Base-by-base conservation (phyloP, 2,888 invertebrate genomes). In the Autographa gamma region DNA sequence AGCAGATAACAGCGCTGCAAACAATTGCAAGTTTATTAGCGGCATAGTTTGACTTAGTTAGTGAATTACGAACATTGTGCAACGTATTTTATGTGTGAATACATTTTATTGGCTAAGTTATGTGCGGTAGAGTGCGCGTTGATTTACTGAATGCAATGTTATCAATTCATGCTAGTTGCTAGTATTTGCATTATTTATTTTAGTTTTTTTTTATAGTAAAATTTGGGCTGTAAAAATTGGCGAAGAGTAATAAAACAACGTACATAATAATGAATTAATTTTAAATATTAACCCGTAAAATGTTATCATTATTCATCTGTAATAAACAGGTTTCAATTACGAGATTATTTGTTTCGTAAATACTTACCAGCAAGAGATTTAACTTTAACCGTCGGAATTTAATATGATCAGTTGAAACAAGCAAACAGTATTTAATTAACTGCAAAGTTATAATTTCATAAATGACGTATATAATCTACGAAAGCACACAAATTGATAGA, bases 91-190 rank as follows among this genome's bases (percentile, higher is more conserved):
- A 77, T 74, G 81, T 74, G 77, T 77, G 74, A 77, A 72, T 80
- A 80, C 74, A 80, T 79, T 77, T 80, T 80, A 79, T 77, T 77
- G 80, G 67, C 52, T 74, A 66, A 74, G 81, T 80, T 80, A 69
- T 74, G 71, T 66, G 69, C 63, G 73, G 63, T 63, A 71, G 77
- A 74, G 74, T 77, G 74, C 66, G 68, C 34, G 66, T 58, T 80
- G 74, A 80, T 80, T 74, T 74, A 74, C 19, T 80, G 63, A 18
- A 68, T 66, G 61, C 63, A 71, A 64, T 77, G 65, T 69, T 71
- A 78, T 74, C 72, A 76, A 68, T 76, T 71, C 60, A 65, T 67
- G 71, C 58, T 60, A 25, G 68, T 38, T 68, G 71, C 11, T 66
- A 72, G 68, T 19, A 72, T 68, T 67, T 64, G 66, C 61, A 59